Evolutionary conservation across 2,888 invertebrate genomes (phyloP).

Genomic region (Harpagoxenus sublaevis): DNA sequence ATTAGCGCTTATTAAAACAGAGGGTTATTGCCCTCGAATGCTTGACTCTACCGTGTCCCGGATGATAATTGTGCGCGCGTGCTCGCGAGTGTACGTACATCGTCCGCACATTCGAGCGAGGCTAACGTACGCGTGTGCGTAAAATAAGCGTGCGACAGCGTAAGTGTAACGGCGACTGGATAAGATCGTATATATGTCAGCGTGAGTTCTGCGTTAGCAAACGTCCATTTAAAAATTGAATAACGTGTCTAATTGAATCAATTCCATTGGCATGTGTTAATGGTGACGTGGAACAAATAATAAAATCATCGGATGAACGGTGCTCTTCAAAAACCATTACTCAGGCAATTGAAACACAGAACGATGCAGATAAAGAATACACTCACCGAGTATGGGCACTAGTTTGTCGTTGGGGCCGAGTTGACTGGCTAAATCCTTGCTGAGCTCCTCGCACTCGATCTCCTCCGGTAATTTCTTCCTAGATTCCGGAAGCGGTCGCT

Average conservation of each 20-base stretch:
- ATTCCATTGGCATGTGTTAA: constrained; percentile 35
- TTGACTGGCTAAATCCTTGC: constrained; percentile 89
- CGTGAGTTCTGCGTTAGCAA: not conserved
- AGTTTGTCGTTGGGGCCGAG: constrained; percentile 90
- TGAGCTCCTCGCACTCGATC: constrained; percentile 92
- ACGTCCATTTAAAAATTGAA: constrained; percentile 32
- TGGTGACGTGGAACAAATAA: constrained; percentile 8
- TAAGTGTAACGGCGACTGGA: constrained; percentile 5
- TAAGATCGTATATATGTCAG: constrained; percentile 36
- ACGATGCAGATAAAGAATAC: constrained; percentile 1
- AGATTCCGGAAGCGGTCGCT: constrained; percentile 85
- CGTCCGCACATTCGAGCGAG: not conserved
- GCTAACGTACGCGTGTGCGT: not conserved
- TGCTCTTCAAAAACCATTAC: constrained; percentile 5
- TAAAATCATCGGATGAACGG: constrained; percentile 9
- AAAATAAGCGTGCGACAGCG: constrained; percentile 15
- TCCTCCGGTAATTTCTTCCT: constrained; percentile 91
- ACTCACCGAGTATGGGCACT: constrained; percentile 88
- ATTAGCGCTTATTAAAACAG: constrained; percentile 83
- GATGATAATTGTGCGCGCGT: constrained; percentile 59
- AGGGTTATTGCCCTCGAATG: constrained; percentile 80
- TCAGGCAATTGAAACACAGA: constrained; percentile 23
- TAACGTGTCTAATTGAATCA: constrained; percentile 45
- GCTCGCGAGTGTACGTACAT: constrained; percentile 12
- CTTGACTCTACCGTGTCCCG: constrained; percentile 22